phyloP scores from a whole-genome alignment of 2,113 vertebrate species.

The Rhea pennata region DNA sequence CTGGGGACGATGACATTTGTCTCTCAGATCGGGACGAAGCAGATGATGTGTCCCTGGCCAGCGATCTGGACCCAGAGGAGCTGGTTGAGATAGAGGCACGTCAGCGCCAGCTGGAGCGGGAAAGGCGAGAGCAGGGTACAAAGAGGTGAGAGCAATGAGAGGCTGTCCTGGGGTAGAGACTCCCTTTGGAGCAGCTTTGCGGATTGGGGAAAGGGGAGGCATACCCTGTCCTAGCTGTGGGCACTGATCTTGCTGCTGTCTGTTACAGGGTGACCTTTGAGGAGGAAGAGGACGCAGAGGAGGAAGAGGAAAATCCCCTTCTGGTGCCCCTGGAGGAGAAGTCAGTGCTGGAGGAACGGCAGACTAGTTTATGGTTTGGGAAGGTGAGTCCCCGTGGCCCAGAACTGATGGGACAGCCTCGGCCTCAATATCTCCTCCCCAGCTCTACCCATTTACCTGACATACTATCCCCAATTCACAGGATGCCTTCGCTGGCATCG shows the following conservation, averaged over 20 bases:
- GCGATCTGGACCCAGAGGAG: conserved; percentile 90
- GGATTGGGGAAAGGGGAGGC: no score
- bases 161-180: background rate
- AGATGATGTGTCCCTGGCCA: conserved; percentile 85
- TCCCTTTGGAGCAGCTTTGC: background rate
- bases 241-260: background rate
- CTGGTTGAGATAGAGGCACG: conserved; percentile 81
- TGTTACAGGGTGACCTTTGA: conserved; percentile 23
- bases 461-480: background rate
- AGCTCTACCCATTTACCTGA: background rate
- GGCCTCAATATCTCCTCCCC: background rate
- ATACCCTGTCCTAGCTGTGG: fast-evolving
- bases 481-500: conserved; percentile 89
- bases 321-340: conserved; percentile 89
- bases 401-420: background rate
- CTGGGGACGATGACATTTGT: conserved; percentile 79
- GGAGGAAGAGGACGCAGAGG: conserved; percentile 64
- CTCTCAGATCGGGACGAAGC: conserved; percentile 73
- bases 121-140: background rate
- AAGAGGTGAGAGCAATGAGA: background rate
- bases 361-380: conserved; percentile 91
- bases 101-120: conserved; percentile 46
- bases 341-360: conserved; percentile 80
- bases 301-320: conserved; percentile 78
- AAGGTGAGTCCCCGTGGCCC: conserved; percentile 78